A percentile compares a stretch with the other conserved stretches of the same genome.
Conservation (phyloP, 2,888 invertebrate species). For the Tetanocera ferruginea region DNA sequence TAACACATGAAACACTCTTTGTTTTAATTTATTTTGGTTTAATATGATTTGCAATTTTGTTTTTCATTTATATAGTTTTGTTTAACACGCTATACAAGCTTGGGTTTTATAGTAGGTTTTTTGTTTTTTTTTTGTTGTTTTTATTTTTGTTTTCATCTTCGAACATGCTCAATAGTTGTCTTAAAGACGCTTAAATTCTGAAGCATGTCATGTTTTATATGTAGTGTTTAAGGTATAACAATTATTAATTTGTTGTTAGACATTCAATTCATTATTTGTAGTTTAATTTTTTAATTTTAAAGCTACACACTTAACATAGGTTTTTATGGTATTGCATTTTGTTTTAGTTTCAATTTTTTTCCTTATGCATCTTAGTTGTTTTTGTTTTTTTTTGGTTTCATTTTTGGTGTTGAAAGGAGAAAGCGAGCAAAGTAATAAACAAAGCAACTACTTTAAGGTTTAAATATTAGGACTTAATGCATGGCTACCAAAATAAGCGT, state of each 20-base stretch:
- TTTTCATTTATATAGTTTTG: conserved; percentile 36
- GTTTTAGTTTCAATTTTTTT: background rate
- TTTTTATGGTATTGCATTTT: conserved; percentile 30
- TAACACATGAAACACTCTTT: conserved; percentile 50
- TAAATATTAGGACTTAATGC: background rate
- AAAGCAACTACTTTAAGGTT: conserved; percentile 8
- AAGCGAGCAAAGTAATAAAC: conserved; percentile 1
- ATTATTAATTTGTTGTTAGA: conserved; percentile 15
- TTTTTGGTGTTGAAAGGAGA: conserved; percentile 27
- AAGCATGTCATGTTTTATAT: background rate
- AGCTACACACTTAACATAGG: conserved; percentile 43
- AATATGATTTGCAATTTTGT: conserved; percentile 47
- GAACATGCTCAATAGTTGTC: background rate
- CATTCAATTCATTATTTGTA: conserved; percentile 17
- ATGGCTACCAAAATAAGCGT: conserved; percentile 14
- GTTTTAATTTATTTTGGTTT: conserved; percentile 38
- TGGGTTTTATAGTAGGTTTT: conserved; percentile 41
- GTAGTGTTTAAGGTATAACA: conserved; percentile 24
- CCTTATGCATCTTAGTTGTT: conserved; percentile 8
- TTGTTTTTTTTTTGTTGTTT: conserved; percentile 3
- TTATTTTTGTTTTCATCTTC: background rate
- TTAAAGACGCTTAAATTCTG: background rate
- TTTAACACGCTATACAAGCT: conserved; percentile 43
- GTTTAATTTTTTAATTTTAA: conserved; percentile 37
- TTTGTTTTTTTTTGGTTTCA: conserved; percentile 24